phyloP scores from a whole-genome alignment of 2,113 vertebrate genomes.

The Gopherus evgoodei region DNA sequence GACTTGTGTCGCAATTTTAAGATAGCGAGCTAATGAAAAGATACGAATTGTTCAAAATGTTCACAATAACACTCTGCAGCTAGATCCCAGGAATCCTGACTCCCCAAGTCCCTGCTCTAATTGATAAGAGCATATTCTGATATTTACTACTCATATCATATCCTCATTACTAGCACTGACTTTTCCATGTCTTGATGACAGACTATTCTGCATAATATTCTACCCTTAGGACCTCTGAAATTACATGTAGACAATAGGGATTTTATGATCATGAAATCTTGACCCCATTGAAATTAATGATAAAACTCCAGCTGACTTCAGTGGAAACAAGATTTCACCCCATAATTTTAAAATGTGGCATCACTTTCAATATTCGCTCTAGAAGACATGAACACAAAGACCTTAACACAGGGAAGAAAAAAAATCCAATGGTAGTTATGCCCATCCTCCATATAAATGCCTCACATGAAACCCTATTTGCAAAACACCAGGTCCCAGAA shows the following conservation, averaged over 20 bases:
- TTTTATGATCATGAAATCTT: neutral
- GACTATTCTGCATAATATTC: neutral
- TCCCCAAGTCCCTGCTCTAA: neutral
- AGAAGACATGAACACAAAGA: neutral
- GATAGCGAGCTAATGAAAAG: neutral
- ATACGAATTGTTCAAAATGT: neutral
- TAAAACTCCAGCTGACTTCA: neutral
- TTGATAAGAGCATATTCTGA: neutral
- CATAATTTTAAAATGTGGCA: neutral
- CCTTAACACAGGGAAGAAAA: neutral
- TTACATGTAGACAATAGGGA: neutral
- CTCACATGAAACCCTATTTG: neutral
- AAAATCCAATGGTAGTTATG: neutral
- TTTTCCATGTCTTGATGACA: neutral
- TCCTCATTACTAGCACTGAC: rapidly evolving
- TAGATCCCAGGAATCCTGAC: neutral
- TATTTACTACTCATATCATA: neutral
- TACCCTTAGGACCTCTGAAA: rapidly evolving
- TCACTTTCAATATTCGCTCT: neutral
- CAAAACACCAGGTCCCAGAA: neutral
- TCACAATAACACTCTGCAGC: neutral
- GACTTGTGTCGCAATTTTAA: neutral
- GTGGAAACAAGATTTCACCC: neutral
- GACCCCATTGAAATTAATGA: neutral
- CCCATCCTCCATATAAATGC: neutral